Evolutionary conservation across 2,113 vertebrate species (phyloP).

Genomic region (Podarcis raffonei): DNA sequence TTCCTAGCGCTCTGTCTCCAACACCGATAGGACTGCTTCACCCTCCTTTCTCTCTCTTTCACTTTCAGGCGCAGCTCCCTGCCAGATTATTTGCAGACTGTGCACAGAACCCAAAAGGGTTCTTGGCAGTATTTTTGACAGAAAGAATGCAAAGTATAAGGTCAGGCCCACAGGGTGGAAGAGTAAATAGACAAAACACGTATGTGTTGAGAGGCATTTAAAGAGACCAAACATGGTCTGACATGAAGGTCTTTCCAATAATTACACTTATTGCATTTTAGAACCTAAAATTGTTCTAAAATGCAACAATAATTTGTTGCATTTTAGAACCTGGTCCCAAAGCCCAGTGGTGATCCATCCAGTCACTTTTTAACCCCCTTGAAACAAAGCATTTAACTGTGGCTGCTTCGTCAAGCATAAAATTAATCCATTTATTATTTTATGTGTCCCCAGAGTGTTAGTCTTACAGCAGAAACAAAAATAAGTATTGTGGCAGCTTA

Average conservation of each 20-base stretch:
- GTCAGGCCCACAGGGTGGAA: not conserved
- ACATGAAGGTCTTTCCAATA: too few relatives aligned
- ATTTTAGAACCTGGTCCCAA: not conserved
- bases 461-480: not conserved
- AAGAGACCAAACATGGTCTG: not conserved
- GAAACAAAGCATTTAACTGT: not conserved
- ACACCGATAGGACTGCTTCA: too few relatives aligned
- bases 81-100: not conserved
- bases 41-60: not conserved
- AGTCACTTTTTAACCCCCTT: not conserved
- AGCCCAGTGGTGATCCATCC: too few relatives aligned
- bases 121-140: not conserved
- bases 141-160: slow-evolving; percentile 2
- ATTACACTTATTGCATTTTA: not conserved
- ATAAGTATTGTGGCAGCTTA: too few relatives aligned
- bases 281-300: not conserved
- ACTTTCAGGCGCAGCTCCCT: not conserved
- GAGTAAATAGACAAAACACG: not conserved
- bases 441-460: not conserved
- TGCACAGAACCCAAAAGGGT: not conserved
- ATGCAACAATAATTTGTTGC: not conserved
- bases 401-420: not conserved
- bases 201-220: not conserved
- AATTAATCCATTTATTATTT: not conserved
- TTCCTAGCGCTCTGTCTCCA: not conserved